Evolutionary conservation across 2,113 vertebrate species (phyloP).

Genomic region (Melanocharis versteri): DNA sequence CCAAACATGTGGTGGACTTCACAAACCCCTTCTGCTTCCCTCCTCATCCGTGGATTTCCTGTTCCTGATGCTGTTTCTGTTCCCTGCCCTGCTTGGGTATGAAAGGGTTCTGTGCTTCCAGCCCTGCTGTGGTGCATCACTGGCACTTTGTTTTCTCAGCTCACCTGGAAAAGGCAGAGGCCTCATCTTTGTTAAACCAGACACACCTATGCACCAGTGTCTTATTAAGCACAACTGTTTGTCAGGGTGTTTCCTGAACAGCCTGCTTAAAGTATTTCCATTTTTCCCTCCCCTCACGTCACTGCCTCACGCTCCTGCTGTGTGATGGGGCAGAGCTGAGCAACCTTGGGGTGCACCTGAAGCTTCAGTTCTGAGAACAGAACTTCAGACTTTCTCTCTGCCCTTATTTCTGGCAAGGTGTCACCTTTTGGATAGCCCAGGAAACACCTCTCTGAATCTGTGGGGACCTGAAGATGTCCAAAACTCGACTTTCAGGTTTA

Average conservation of each 20-base stretch:
- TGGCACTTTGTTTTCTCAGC: neutral
- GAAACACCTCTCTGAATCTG: neutral
- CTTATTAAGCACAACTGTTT: neutral
- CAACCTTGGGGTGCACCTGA: neutral
- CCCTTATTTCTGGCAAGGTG: neutral
- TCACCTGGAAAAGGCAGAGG: neutral
- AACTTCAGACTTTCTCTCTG: neutral
- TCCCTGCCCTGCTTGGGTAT: neutral
- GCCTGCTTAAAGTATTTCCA: neutral
- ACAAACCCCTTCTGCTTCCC: neutral
- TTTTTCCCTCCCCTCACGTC: neutral
- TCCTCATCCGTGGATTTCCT: neutral
- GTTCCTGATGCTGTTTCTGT: neutral
- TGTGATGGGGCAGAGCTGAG: neutral
- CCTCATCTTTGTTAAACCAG: neutral
- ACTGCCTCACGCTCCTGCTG: neutral
- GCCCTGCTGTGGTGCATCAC: rapidly evolving
- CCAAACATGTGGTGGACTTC: neutral
- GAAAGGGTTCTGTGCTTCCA: neutral
- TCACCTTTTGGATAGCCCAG: neutral
- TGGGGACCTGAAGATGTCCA: neutral
- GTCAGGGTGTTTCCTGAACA: neutral
- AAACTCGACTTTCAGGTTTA: neutral
- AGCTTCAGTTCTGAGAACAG: neutral
- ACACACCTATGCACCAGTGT: neutral